Evolutionary conservation across 1,140 invertebrate species (phyloP), one percentile per base, ranked within the genome.

Genomic region (Macrotrachela quadricornifera): DNA sequence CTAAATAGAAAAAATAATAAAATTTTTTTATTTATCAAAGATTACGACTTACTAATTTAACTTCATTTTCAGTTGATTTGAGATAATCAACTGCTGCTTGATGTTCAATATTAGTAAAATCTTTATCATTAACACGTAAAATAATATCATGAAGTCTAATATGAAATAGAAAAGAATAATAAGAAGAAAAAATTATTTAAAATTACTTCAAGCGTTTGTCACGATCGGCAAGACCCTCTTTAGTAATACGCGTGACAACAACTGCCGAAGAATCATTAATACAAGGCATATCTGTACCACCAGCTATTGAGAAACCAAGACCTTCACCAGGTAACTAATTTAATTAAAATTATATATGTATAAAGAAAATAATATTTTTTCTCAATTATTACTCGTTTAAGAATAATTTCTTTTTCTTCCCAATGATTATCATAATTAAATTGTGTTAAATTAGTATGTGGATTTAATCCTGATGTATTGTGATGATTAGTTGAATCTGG

Each of bases 191-290:
- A n/a, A n/a, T n/a, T n/a, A n/a, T n/a, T n/a, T n/a, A n/a, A n/a
- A n/a, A n/a, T n/a, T 30, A 30, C 21, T 30, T 69, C 45, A 92
- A 74, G 56, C 85, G 77, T 45, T 85, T 85, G 64, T 87, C 83
- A 53, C 79, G 79, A 12, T 86, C 83, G 8, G 92, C 94, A n/a
- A 91, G 87, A 8, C 91, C 88, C 17, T 87, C 87, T 2, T 84
- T 79, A 72, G 97, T 96, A 57, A 99, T 78, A 72, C 96, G 96
- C 40, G 92, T 99, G 67, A 99, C 90, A 74, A 90, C 97, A 63
- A 99, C 95, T 62, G 83, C 73, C 10, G 74, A 71, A 60, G 80
- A 78, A 50, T 75, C 74, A 13, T 71, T 74, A 15, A 69, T 62
- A 57, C 70, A 68, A 4, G 21, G 21, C 8, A 8, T 30, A 56